A percentile compares a stretch with the other conserved stretches of the same genome.
These are phyloP conservation scores for human (Homo sapiens) DNA, from an alignment of 2,113 vertebrate genomes.

Conservation along the genomic window DNA sequence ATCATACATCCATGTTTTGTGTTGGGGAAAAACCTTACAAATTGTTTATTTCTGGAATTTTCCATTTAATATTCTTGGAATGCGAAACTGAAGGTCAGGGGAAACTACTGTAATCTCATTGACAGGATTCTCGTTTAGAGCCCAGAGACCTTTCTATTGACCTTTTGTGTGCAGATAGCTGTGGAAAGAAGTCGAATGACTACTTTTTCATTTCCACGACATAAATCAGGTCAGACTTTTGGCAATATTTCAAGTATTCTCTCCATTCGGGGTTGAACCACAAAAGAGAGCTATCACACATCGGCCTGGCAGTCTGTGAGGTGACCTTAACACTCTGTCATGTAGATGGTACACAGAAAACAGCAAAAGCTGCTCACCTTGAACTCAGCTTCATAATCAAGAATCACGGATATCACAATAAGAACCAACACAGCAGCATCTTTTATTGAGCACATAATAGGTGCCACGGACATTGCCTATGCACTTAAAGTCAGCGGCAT, in stretches of 20 bases:
- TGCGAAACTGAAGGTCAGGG: neutral
- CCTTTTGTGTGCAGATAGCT: neutral
- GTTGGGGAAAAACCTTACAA: neutral
- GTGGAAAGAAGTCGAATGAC: slow-evolving; percentile 39
- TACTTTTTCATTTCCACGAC: slow-evolving; percentile 20
- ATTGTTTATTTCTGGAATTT: neutral
- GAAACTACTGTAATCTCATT: neutral
- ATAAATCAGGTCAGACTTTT: slow-evolving; percentile 16
- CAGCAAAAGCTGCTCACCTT: neutral
- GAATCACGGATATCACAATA: neutral
- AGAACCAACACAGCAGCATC: neutral
- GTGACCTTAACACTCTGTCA: neutral
- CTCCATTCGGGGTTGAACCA: neutral
- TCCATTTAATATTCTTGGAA: neutral
- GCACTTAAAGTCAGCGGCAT: neutral
- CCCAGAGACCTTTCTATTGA: neutral
- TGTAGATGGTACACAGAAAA: neutral
- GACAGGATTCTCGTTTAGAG: slow-evolving; percentile 11
- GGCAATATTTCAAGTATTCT: slow-evolving; percentile 35
- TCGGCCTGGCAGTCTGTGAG: neutral
- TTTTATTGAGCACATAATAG: neutral
- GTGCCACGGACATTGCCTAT: neutral
- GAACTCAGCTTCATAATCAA: neutral
- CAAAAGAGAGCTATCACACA: neutral
- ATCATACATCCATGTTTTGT: too few species aligned